Evolutionary conservation across 2,113 vertebrate genomes (phyloP).

Genomic region (Otis tarda): DNA sequence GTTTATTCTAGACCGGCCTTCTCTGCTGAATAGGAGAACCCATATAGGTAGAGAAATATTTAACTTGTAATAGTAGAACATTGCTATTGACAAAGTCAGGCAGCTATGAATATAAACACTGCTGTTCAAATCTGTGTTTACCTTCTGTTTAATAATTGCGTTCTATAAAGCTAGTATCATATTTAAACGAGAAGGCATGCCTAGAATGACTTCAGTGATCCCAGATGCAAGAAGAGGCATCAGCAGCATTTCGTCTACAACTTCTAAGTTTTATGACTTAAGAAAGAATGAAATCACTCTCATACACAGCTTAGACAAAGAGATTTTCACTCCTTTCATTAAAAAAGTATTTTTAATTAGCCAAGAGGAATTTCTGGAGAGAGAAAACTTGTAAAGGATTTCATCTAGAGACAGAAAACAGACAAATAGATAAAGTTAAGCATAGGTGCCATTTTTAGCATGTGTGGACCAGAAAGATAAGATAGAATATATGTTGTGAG

Average conservation of each 20-base stretch:
- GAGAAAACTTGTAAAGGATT: neutral
- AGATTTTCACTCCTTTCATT: neutral
- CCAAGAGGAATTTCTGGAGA: neutral
- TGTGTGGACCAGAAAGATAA: neutral
- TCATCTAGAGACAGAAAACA: neutral
- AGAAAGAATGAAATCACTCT: neutral
- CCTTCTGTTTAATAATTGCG: slow-evolving; percentile 27
- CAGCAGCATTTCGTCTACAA: neutral
- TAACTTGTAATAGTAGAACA: neutral
- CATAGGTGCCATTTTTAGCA: neutral
- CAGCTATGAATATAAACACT: neutral
- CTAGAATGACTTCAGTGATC: neutral
- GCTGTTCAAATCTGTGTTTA: slow-evolving; percentile 8
- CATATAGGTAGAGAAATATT: neutral
- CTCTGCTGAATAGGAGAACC: neutral
- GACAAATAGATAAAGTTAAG: neutral
- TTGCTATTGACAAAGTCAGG: neutral
- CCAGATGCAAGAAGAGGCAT: neutral
- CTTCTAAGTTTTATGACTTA: neutral
- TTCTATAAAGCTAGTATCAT: neutral
- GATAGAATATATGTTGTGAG: neutral
- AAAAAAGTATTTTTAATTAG: neutral
- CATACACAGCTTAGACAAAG: neutral
- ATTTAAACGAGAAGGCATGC: neutral
- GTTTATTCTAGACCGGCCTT: neutral